Percentiles rank a stretch among this genome's conserved stretches.
Evolutionary conservation across 37 sponge, comb jelly and placozoan species (phyloP).

Genomic region (Geodia barretti): DNA sequence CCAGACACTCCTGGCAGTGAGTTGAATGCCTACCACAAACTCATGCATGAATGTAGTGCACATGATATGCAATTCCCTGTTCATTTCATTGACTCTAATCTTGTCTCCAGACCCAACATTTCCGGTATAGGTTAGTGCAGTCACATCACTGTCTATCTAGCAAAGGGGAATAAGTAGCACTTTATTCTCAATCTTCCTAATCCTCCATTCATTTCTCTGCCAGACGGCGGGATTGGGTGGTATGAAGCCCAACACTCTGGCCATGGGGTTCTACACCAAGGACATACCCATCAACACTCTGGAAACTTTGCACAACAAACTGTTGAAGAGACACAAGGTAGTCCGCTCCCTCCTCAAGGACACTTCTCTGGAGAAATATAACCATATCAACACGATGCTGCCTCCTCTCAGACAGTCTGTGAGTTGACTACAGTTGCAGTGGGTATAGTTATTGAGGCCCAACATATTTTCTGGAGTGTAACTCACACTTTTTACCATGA

Average conservation of each 20-base stretch:
- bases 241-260: constrained; percentile 99
- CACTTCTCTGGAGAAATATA: constrained; percentile 60
- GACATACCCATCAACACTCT: constrained; percentile 45
- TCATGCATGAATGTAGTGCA: neutral
- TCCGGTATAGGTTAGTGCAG: too few relatives aligned
- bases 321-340: constrained; percentile 52
- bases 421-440: constrained; percentile 24
- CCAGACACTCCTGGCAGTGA: constrained; percentile 77
- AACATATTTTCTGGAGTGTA: too few relatives aligned
- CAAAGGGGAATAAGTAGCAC: neutral
- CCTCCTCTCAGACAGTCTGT: constrained; percentile 65
- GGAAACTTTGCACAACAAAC: constrained; percentile 9
- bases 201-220: constrained; percentile 9
- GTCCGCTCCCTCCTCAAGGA: constrained; percentile 54
- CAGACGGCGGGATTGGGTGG: constrained; percentile 97
- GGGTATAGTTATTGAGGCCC: too few relatives aligned
- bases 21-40: neutral
- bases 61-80: neutral
- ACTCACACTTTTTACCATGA: too few relatives aligned
- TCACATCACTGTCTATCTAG: too few relatives aligned
- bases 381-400: constrained; percentile 22
- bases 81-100: too few relatives aligned
- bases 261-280: constrained; percentile 79
- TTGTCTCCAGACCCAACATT: too few relatives aligned
- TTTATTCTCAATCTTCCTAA: neutral